A percentile compares a stretch with the other conserved stretches of the same genome.
phyloP scores from a whole-genome alignment of 2,113 vertebrate species.

The Melanocharis versteri region DNA sequence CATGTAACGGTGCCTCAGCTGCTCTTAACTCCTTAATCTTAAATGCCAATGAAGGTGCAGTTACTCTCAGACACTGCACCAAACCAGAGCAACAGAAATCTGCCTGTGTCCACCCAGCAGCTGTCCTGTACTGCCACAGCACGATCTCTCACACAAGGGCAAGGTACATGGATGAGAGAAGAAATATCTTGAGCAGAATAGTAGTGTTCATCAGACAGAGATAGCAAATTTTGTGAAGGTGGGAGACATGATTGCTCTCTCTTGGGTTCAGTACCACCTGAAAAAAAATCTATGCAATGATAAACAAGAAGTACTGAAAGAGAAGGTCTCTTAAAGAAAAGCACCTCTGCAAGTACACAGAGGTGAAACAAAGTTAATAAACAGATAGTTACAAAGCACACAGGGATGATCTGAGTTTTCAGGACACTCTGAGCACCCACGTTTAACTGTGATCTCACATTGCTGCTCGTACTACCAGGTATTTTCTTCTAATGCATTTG shows the following conservation, averaged over 20 bases:
- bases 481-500: neutral
- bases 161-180: neutral
- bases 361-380: neutral
- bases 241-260: neutral
- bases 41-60: neutral
- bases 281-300: neutral
- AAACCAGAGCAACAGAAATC: neutral
- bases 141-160: accelerated
- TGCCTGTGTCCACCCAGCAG: neutral
- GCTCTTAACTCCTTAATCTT: neutral
- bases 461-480: neutral
- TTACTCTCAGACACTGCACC: neutral
- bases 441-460: neutral
- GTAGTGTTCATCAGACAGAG: neutral
- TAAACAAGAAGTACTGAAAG: neutral
- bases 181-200: neutral
- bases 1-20: accelerated
- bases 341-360: neutral
- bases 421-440: neutral
- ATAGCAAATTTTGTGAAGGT: neutral
- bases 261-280: neutral
- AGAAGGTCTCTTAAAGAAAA: neutral
- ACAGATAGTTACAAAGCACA: neutral
- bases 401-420: neutral
- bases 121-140: neutral